phyloP scores from a whole-genome alignment of 23 tunicate species.

The Halocynthia roretzi region DNA sequence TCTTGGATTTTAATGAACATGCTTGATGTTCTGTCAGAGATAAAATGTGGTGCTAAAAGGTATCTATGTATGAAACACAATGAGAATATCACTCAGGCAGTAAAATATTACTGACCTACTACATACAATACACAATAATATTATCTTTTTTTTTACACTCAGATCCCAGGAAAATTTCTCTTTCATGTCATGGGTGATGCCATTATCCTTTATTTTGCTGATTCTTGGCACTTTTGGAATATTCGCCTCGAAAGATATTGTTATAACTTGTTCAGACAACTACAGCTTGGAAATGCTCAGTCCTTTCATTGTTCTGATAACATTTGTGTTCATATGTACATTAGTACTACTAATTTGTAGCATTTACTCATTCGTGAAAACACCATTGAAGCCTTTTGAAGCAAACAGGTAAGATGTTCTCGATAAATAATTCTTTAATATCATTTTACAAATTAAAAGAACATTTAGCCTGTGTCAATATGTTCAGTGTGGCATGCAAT shows the following conservation, averaged over 20 bases:
- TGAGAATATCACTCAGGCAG: no score
- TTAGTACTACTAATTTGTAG: slow-evolving; percentile 13
- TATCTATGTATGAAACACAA: background rate
- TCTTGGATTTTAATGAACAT: slow-evolving; percentile 1
- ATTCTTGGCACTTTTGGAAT: background rate
- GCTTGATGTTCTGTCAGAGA: slow-evolving; percentile 15
- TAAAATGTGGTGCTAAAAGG: slow-evolving; percentile 12
- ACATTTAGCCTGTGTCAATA: no score
- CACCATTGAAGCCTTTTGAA: slow-evolving; percentile 28
- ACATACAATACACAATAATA: no score
- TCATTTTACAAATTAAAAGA: background rate
- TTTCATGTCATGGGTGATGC: slow-evolving; percentile 5
- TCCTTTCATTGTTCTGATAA: slow-evolving; percentile 15
- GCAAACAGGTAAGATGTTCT: slow-evolving; percentile 33
- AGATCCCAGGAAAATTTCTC: slow-evolving; percentile 17
- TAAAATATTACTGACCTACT: no score
- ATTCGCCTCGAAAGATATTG: background rate
- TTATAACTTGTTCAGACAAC: slow-evolving; percentile 32
- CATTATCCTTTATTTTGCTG: background rate
- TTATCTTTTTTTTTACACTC: background rate
- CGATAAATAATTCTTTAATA: background rate
- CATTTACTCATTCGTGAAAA: slow-evolving; percentile 15
- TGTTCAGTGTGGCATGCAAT: no score
- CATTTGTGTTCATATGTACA: slow-evolving; percentile 6
- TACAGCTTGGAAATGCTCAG: slow-evolving; percentile 19